Evolutionary conservation across 2,797 vertebrate genomes (phyloP).

Genomic region (Sebastes itinus): DNA sequence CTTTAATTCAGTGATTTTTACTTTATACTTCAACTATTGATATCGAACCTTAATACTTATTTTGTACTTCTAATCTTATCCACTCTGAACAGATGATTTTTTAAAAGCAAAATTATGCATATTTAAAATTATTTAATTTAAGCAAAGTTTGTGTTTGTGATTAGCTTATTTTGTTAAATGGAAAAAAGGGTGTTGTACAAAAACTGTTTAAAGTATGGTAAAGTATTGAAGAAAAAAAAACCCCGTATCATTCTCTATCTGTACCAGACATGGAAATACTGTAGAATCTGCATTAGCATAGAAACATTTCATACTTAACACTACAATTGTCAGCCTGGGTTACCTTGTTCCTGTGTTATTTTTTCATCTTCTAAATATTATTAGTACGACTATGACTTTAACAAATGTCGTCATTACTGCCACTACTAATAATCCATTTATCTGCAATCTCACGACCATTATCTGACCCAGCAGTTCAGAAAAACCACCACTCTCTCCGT

Average conservation of each 20-base stretch:
- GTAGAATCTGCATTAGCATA: background rate
- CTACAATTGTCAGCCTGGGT: background rate
- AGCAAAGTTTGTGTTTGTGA: background rate
- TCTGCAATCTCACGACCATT: conserved; percentile 21
- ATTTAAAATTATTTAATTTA: background rate
- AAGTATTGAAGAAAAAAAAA: background rate
- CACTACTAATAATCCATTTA: conserved; percentile 7
- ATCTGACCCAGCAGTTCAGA: conserved; percentile 35
- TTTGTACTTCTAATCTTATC: background rate
- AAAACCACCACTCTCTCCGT: conserved; percentile 21
- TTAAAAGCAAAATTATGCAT: background rate
- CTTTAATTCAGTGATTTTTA: background rate
- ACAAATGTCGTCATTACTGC: background rate
- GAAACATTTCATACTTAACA: background rate
- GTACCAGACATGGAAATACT: background rate
- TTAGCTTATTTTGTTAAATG: background rate
- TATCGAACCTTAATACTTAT: background rate
- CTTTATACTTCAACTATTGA: background rate
- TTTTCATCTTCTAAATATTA: background rate
- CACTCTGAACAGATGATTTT: background rate
- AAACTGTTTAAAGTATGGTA: background rate
- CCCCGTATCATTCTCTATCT: background rate
- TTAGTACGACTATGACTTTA: background rate
- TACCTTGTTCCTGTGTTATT: background rate
- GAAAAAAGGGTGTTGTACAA: background rate